A percentile compares a stretch with the other conserved stretches of the same genome.
Evolutionary conservation across 1,140 invertebrate species (phyloP).

Genomic region (Araneus ventricosus): DNA sequence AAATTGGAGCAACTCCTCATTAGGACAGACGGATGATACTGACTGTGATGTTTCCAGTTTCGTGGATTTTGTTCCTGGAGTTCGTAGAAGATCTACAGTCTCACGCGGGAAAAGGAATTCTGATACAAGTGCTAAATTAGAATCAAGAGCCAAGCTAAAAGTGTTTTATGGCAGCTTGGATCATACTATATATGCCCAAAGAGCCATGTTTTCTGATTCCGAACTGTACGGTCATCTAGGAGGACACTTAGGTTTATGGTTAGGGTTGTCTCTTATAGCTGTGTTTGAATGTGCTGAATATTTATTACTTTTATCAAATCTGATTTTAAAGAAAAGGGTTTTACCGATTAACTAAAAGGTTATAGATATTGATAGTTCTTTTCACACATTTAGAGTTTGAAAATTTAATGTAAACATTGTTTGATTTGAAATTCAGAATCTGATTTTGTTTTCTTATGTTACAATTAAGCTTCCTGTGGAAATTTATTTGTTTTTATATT

Average conservation of each 20-base stretch:
- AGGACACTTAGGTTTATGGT: slow-evolving; percentile 13
- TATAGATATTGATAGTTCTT: neutral
- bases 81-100: neutral
- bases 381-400: neutral
- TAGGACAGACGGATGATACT: neutral
- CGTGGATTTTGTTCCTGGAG: neutral
- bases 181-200: neutral
- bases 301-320: neutral
- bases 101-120: neutral
- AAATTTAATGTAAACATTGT: too few relatives aligned
- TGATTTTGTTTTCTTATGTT: too few relatives aligned
- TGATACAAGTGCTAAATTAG: neutral
- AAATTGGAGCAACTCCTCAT: neutral
- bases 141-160: neutral
- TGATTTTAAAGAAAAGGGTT: neutral
- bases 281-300: slow-evolving; percentile 3
- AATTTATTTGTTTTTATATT: too few relatives aligned
- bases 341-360: neutral
- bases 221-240: neutral
- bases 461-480: too few relatives aligned
- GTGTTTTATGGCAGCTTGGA: neutral
- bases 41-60: neutral
- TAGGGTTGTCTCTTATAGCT: neutral
- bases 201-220: neutral
- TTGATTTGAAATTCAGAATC: neutral